A percentile compares a stretch with the other conserved stretches of the same genome.
Conservation (phyloP, 2,113 vertebrate genomes). For the Sebastes fasciatus region DNA sequence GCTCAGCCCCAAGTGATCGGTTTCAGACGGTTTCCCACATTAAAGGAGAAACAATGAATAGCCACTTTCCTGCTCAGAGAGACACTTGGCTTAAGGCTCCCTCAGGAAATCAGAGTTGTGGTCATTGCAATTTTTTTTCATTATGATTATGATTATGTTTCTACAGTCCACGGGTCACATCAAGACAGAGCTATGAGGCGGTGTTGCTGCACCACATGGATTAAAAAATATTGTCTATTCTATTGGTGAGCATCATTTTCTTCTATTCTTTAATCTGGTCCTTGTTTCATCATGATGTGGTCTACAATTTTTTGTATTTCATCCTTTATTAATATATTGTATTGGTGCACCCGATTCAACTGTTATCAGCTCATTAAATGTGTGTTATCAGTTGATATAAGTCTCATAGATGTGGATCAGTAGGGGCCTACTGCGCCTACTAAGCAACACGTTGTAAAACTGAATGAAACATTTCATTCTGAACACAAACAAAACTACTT, state of each 20-base stretch:
- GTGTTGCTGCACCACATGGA: not conserved
- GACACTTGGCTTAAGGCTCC: conserved; percentile 5
- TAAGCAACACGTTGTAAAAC: no score
- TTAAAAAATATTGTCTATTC: not conserved
- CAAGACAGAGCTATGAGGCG: not conserved
- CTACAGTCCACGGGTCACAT: not conserved
- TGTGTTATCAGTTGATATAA: no score
- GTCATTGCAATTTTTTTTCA: not conserved
- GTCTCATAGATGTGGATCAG: no score
- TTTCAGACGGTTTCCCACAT: not conserved
- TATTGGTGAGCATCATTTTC: not conserved
- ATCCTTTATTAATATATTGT: not conserved
- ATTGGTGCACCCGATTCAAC: no score
- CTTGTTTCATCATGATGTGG: not conserved
- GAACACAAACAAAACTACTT: no score
- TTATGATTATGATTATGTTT: conserved; percentile 9
- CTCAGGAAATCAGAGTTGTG: conserved; percentile 29
- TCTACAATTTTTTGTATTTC: not conserved
- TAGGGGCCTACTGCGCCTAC: no score
- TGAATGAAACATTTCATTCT: no score
- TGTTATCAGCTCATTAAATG: no score
- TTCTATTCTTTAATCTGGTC: not conserved
- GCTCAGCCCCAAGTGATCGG: not conserved
- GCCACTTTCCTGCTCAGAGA: conserved; percentile 9
- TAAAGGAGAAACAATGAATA: not conserved